Conservation (phyloP, 1,140 invertebrate species). For the Macrotrachela quadricornifera region DNA sequence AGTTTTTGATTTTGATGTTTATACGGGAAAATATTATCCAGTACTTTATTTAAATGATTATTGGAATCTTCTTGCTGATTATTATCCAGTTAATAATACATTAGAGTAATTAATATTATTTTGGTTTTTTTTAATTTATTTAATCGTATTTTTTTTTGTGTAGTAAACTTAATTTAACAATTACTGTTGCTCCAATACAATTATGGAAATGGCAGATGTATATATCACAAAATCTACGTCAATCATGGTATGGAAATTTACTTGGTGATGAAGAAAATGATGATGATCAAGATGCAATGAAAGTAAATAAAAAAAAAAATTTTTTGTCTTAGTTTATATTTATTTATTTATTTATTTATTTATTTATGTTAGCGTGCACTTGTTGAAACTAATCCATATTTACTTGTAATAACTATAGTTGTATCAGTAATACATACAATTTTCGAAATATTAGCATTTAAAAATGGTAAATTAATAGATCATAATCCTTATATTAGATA, state of each 20-base stretch:
- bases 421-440: slow-evolving; percentile 87
- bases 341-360: too few relatives aligned
- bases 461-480: slow-evolving; percentile 71
- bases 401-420: slow-evolving; percentile 66
- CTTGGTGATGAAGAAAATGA: slow-evolving; percentile 42
- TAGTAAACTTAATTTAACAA: slow-evolving; percentile 28
- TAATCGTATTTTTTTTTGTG: too few relatives aligned
- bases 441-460: slow-evolving; percentile 95
- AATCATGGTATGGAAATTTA: slow-evolving; percentile 26
- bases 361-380: slow-evolving; percentile 52
- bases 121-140: too few relatives aligned
- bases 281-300: slow-evolving; percentile 83
- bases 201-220: slow-evolving; percentile 95
- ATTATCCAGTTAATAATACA: slow-evolving; percentile 73
- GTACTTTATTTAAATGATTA: slow-evolving; percentile 90
- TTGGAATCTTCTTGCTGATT: slow-evolving; percentile 92
- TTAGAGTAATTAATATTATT: slow-evolving; percentile 31
- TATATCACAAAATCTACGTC: slow-evolving; percentile 63
- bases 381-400: slow-evolving; percentile 83
- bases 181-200: slow-evolving; percentile 80
- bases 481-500: background rate
- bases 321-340: too few relatives aligned
- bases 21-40: slow-evolving; percentile 64
- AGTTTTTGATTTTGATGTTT: slow-evolving; percentile 65
- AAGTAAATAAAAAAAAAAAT: slow-evolving; percentile 36